A percentile compares a stretch with the other conserved stretches of the same genome.
Evolutionary conservation across 2,888 invertebrate species (phyloP).

Genomic region (Parthenolecanium corni): DNA sequence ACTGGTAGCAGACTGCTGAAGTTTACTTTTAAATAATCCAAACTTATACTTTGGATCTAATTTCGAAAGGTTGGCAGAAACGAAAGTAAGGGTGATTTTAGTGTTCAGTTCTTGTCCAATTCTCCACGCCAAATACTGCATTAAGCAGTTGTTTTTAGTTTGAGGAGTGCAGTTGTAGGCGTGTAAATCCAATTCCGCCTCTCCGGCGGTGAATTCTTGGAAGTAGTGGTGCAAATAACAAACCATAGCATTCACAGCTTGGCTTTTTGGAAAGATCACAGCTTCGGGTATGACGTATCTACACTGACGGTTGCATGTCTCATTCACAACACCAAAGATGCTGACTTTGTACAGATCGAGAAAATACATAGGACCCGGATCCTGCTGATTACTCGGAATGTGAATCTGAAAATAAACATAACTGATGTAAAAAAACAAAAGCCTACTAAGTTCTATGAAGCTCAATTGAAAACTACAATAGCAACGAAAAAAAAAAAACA

Average conservation of each 20-base stretch:
- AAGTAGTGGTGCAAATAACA: conserved; percentile 20
- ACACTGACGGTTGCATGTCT: conserved; percentile 26
- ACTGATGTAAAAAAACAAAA: too few species aligned
- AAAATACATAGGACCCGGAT: conserved; percentile 30
- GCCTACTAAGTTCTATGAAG: too few species aligned
- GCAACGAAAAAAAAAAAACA: too few species aligned
- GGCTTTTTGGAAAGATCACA: not conserved
- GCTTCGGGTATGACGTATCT: conserved; percentile 29
- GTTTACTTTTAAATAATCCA: too few species aligned
- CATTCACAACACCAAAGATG: conserved; percentile 30
- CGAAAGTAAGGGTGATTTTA: too few species aligned
- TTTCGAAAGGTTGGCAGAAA: too few species aligned
- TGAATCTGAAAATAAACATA: conserved; percentile 21
- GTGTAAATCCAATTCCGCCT: conserved; percentile 21
- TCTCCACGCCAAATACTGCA: too few species aligned
- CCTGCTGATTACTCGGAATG: conserved; percentile 29
- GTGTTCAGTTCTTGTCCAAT: too few species aligned
- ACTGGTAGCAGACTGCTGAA: too few species aligned
- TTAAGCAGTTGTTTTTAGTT: conserved; percentile 24
- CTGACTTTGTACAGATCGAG: conserved; percentile 30
- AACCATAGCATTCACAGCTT: conserved; percentile 24
- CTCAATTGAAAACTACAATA: too few species aligned
- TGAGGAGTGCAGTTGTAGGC: conserved; percentile 30
- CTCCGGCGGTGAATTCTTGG: conserved; percentile 7
- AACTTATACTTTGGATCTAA: too few species aligned